Evolutionary conservation across 2,888 invertebrate genomes (phyloP).

Genomic region (Lasioglossum leucozonium): DNA sequence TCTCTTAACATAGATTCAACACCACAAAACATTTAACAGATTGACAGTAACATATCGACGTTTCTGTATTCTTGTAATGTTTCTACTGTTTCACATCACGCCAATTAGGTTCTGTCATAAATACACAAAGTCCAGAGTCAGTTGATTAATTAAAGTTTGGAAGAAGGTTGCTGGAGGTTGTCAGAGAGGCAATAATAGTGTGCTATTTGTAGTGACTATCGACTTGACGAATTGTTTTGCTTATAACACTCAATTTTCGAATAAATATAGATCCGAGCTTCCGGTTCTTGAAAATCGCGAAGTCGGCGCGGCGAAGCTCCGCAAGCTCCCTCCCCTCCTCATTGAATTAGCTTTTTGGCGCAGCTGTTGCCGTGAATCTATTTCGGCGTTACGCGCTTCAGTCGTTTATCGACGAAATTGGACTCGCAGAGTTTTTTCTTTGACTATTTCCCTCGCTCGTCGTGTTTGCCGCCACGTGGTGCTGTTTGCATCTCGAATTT

Average conservation of each 20-base stretch:
- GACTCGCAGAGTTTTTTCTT: not conserved
- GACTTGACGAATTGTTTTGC: not conserved
- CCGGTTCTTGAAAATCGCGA: not conserved
- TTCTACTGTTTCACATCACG: not conserved
- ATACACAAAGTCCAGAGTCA: not conserved
- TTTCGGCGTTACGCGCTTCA: slow-evolving; percentile 49
- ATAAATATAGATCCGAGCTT: not conserved
- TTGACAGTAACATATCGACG: too few species aligned
- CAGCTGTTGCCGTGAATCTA: slow-evolving; percentile 66
- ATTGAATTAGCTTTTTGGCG: slow-evolving; percentile 43
- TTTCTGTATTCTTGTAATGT: not conserved
- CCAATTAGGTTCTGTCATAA: not conserved
- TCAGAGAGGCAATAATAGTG: not conserved
- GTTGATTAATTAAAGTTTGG: not conserved
- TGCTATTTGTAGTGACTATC: not conserved
- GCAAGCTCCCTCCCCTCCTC: slow-evolving; percentile 6
- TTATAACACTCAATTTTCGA: not conserved
- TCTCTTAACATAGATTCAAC: too few species aligned
- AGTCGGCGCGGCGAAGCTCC: not conserved
- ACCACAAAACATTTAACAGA: too few species aligned
- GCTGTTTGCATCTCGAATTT: not conserved
- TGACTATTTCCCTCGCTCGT: not conserved
- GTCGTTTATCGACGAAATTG: slow-evolving; percentile 25
- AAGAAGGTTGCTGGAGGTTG: not conserved
- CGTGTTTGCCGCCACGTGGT: not conserved